Conservation (phyloP, 2,113 vertebrate genomes). For the Crotalus viridis region DNA sequence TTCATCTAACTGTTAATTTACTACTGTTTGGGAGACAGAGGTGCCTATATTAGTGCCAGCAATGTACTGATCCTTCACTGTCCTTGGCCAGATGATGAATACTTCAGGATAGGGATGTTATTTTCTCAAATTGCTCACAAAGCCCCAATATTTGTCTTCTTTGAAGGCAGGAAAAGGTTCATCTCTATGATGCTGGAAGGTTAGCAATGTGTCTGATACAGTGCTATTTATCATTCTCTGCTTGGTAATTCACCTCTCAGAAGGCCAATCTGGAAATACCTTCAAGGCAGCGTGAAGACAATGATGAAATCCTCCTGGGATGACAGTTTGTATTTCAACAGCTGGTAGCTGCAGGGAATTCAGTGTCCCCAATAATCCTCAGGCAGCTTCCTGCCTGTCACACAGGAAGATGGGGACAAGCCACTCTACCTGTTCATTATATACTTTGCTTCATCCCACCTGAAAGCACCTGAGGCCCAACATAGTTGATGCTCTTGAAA, state of each 20-base stretch:
- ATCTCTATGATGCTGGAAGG: conserved; percentile 10
- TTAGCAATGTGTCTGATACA: conserved; percentile 3
- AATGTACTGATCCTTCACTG: conserved; percentile 30
- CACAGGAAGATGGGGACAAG: not conserved
- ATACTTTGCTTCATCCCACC: not conserved
- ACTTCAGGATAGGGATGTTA: not conserved
- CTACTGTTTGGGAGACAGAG: not conserved
- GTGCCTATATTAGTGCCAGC: not conserved
- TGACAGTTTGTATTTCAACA: conserved; percentile 28
- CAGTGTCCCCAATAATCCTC: not conserved
- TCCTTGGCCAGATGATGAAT: conserved; percentile 23
- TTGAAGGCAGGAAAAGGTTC: not conserved
- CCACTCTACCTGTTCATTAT: not conserved
- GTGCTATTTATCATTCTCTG: conserved; percentile 27
- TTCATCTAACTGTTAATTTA: not conserved
- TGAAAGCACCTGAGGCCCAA: not conserved
- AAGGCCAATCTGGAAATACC: conserved; percentile 27
- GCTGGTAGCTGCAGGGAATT: conserved; percentile 20
- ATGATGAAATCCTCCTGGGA: conserved; percentile 12
- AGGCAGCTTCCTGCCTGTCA: conserved; percentile 7
- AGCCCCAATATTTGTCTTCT: conserved; percentile 9
- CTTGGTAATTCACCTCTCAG: conserved; percentile 17
- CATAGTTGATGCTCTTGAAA: not conserved
- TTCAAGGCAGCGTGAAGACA: conserved; percentile 6
- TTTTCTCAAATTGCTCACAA: conserved; percentile 11